A percentile compares a stretch with the other conserved stretches of the same genome.
These are phyloP conservation scores for Volucella inanis DNA, from an alignment of 2,888 invertebrate genomes.

Conservation along the genomic window DNA sequence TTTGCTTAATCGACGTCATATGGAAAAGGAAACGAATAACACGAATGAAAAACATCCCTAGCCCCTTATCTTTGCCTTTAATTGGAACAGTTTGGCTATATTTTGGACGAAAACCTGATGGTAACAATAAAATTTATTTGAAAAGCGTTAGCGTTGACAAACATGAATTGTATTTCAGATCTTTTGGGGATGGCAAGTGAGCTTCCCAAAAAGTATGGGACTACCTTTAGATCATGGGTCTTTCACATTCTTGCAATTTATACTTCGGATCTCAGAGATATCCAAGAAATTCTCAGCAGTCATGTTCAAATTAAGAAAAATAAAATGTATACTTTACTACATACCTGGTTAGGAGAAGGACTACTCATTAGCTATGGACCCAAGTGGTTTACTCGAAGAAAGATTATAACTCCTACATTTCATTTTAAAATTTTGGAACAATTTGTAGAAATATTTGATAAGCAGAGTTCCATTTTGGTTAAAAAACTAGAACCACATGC, in stretches of 20 bases:
- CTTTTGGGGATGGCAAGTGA: slow-evolving; percentile 59
- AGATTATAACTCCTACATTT: slow-evolving; percentile 89
- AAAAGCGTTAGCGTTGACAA: not conserved
- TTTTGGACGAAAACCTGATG: slow-evolving; percentile 64
- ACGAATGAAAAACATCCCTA: slow-evolving; percentile 55
- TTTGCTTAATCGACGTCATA: slow-evolving; percentile 61
- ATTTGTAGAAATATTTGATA: slow-evolving; percentile 87
- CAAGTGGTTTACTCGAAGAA: slow-evolving; percentile 87
- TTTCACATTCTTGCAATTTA: slow-evolving; percentile 71
- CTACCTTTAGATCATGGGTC: slow-evolving; percentile 65
- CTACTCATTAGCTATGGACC: slow-evolving; percentile 62
- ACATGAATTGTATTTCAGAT: slow-evolving; percentile 34
- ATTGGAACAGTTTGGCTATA: slow-evolving; percentile 71
- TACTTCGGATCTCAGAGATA: slow-evolving; percentile 69
- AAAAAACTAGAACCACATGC: slow-evolving; percentile 83
- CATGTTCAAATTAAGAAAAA: slow-evolving; percentile 70
- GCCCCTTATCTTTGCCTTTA: slow-evolving; percentile 59
- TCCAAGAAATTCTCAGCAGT: slow-evolving; percentile 64
- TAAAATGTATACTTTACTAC: slow-evolving; percentile 75
- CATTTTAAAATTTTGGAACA: slow-evolving; percentile 89
- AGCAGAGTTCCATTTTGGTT: slow-evolving; percentile 85
- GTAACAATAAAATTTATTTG: slow-evolving; percentile 9
- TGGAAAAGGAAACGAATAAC: slow-evolving; percentile 59
- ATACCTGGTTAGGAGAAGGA: slow-evolving; percentile 73
- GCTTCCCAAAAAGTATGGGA: slow-evolving; percentile 62